phyloP scores from a whole-genome alignment of 2,888 invertebrate species.

The Noctua janthina region DNA sequence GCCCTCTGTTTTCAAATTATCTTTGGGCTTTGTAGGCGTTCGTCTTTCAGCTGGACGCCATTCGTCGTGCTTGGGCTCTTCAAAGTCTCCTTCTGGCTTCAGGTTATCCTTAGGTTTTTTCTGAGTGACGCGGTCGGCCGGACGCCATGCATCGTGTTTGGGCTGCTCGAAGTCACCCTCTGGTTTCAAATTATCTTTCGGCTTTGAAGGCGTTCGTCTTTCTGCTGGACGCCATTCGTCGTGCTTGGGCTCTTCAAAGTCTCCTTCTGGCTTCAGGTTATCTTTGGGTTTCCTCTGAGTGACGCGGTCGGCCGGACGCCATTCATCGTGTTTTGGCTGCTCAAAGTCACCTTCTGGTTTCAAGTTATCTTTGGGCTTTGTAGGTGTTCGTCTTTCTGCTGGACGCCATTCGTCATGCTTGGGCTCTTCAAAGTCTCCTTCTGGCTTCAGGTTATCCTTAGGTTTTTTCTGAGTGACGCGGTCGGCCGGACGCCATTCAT shows the following conservation, averaged over 20 bases:
- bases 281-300: slow-evolving; percentile 81
- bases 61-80: slow-evolving; percentile 74
- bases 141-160: slow-evolving; percentile 76
- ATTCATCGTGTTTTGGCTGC: slow-evolving; percentile 63
- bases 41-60: slow-evolving; percentile 87
- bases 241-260: slow-evolving; percentile 83
- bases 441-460: slow-evolving; percentile 52
- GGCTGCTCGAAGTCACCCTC: slow-evolving; percentile 90
- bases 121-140: slow-evolving; percentile 77
- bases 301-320: slow-evolving; percentile 83
- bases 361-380: slow-evolving; percentile 90
- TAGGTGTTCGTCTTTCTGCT: slow-evolving; percentile 54
- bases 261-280: slow-evolving; percentile 90
- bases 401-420: slow-evolving; percentile 36
- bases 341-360: slow-evolving; percentile 89
- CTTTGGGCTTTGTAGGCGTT: slow-evolving; percentile 84
- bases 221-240: slow-evolving; percentile 74
- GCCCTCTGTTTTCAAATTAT: slow-evolving; percentile 84
- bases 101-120: slow-evolving; percentile 91
- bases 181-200: slow-evolving; percentile 88
- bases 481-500: slow-evolving; percentile 56
- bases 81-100: slow-evolving; percentile 86
- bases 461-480: slow-evolving; percentile 73
- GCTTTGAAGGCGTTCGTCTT: slow-evolving; percentile 64
- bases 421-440: slow-evolving; percentile 12